Conservation (phyloP, 1,140 invertebrate genomes). For the Papilio xuthus region DNA sequence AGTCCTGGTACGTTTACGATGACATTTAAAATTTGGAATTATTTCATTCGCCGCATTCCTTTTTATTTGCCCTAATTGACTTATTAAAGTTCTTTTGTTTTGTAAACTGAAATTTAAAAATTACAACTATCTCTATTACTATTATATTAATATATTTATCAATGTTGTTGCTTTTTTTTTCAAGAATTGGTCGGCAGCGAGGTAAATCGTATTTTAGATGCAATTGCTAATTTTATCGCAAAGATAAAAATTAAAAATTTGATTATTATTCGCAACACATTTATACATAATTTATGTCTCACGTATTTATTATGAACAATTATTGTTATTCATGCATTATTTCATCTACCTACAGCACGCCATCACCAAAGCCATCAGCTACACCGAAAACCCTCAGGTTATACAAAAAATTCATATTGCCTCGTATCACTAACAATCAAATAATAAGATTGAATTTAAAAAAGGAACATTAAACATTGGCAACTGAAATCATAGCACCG, state of each 20-base stretch:
- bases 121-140: not conserved
- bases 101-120: not conserved
- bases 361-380: slow-evolving; percentile 80
- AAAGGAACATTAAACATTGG: not conserved
- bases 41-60: not conserved
- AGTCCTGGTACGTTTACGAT: slow-evolving; percentile 85
- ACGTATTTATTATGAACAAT: slow-evolving; percentile 35
- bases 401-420: slow-evolving; percentile 63
- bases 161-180: not conserved
- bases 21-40: not conserved
- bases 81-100: not conserved
- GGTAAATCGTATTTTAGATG: not conserved
- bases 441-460: not conserved
- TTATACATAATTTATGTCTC: not conserved
- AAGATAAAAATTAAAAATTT: not conserved
- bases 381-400: slow-evolving; percentile 80
- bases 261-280: slow-evolving; percentile 12
- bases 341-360: slow-evolving; percentile 79
- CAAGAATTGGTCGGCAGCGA: not conserved
- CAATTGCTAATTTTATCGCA: not conserved
- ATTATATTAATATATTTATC: not conserved
- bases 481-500: not conserved
- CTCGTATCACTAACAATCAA: slow-evolving; percentile 39
- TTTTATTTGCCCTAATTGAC: not conserved
- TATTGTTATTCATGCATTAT: slow-evolving; percentile 68